Percentiles rank a stretch among this genome's conserved stretches.
Evolutionary conservation across 2,888 invertebrate species (phyloP).

Genomic region (Disparrhopalites patrizii): DNA sequence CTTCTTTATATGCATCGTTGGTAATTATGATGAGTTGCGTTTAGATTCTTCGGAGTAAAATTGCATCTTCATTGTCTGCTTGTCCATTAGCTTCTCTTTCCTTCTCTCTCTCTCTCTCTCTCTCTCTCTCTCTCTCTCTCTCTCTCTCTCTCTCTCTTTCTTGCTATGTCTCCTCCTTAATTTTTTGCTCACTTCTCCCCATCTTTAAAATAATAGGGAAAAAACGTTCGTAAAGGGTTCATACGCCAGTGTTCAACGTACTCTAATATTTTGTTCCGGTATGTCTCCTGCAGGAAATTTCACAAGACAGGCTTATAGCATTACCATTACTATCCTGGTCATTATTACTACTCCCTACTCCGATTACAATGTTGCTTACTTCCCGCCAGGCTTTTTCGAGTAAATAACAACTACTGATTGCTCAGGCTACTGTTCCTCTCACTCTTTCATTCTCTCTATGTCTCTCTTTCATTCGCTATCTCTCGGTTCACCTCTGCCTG

Average conservation of each 20-base stretch:
- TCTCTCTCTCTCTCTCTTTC: no score
- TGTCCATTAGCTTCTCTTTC: neutral
- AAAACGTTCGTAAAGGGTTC: no score
- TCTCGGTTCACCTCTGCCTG: no score
- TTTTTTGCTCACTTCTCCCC: neutral
- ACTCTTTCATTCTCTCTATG: no score
- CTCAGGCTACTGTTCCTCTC: neutral
- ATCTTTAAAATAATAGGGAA: no score
- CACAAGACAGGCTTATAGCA: no score
- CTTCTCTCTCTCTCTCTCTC: neutral
- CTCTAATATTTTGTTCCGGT: neutral
- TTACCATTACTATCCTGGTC: no score
- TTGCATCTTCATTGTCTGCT: slow-evolving; percentile 17
- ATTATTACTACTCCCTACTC: no score
- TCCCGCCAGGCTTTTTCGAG: neutral
- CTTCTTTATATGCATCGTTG: slow-evolving; percentile 4
- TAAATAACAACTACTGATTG: neutral
- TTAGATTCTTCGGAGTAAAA: slow-evolving; percentile 14
- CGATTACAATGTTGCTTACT: neutral
- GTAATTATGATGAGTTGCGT: slow-evolving; percentile 13
- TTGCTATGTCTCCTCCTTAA: no score
- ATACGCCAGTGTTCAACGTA: no score
- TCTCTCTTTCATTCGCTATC: no score
- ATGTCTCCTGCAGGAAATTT: neutral
- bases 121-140: no score